A percentile compares a stretch with the other conserved stretches of the same genome.
Evolutionary conservation across 2,888 invertebrate genomes (phyloP).

Genomic region (Lampropteryx suffumata): DNA sequence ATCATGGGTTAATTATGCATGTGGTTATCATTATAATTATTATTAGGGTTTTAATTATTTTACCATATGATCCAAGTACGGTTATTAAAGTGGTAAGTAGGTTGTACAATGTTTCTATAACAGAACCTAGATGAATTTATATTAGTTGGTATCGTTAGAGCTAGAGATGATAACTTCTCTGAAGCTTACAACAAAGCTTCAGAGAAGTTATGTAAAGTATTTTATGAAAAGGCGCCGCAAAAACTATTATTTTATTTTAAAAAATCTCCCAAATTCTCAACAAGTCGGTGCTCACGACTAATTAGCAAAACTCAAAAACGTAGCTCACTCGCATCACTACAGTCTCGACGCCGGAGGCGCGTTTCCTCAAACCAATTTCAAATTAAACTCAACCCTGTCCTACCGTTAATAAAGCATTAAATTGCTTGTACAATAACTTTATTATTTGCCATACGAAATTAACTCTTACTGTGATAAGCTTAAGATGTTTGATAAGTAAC

Average conservation of each 20-base stretch:
- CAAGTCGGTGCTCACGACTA: slow-evolving; percentile 30
- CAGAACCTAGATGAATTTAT: no score
- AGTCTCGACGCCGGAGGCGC: slow-evolving; percentile 45
- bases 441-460: slow-evolving; percentile 41
- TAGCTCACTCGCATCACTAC: slow-evolving; percentile 52
- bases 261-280: slow-evolving; percentile 25
- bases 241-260: slow-evolving; percentile 12
- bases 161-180: no score
- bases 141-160: no score
- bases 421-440: slow-evolving; percentile 40
- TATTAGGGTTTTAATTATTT: no score
- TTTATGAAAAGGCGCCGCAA: no score
- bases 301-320: slow-evolving; percentile 35
- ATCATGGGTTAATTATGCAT: no score
- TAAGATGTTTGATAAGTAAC: slow-evolving; percentile 34
- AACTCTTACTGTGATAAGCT: slow-evolving; percentile 13
- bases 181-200: no score
- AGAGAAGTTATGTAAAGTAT: no score
- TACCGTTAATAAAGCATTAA: slow-evolving; percentile 47
- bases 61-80: no score
- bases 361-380: slow-evolving; percentile 32
- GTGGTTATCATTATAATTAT: no score
- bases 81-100: no score
- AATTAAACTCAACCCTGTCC: slow-evolving; percentile 46
- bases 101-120: no score